Percentiles rank a stretch among this genome's conserved stretches.
phyloP scores from a whole-genome alignment of 2,797 vertebrate genomes.

The Myripristis jacobus region DNA sequence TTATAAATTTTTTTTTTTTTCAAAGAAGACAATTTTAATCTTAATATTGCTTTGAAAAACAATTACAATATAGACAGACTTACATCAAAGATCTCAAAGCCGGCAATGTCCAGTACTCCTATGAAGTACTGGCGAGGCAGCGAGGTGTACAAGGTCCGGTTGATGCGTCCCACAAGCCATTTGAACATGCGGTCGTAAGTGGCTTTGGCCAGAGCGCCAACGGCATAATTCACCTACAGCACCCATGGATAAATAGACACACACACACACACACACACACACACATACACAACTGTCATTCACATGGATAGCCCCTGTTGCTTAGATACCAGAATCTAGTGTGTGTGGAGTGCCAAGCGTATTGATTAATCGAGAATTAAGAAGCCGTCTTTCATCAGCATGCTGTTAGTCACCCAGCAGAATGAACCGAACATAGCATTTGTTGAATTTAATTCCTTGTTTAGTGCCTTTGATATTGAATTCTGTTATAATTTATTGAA shows the following conservation, averaged over 20 bases:
- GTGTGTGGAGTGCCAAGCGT: constrained; percentile 39
- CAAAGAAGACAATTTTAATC: neutral
- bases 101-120: constrained; percentile 94
- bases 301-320: constrained; percentile 59
- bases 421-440: neutral
- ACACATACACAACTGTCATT: constrained; percentile 65
- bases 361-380: constrained; percentile 54
- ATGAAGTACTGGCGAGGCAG: constrained; percentile 95
- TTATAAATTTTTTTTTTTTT: neutral
- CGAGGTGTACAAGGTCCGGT: constrained; percentile 92
- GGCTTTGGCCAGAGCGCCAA: constrained; percentile 97
- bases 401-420: constrained; percentile 5
- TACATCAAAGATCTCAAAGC: constrained; percentile 97
- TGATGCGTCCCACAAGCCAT: constrained; percentile 92
- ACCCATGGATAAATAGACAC: constrained; percentile 33
- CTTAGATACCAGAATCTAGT: constrained; percentile 60
- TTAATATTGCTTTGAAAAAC: neutral
- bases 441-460: constrained; percentile 1
- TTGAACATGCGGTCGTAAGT: constrained; percentile 96
- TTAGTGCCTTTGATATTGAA: neutral
- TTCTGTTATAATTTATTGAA: neutral
- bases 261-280: constrained; percentile 30
- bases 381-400: constrained; percentile 22
- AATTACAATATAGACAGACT: constrained; percentile 40
- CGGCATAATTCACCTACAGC: constrained; percentile 89